Evolutionary conservation across 2,797 vertebrate genomes (phyloP).

Genomic region (Cygnus olor): DNA sequence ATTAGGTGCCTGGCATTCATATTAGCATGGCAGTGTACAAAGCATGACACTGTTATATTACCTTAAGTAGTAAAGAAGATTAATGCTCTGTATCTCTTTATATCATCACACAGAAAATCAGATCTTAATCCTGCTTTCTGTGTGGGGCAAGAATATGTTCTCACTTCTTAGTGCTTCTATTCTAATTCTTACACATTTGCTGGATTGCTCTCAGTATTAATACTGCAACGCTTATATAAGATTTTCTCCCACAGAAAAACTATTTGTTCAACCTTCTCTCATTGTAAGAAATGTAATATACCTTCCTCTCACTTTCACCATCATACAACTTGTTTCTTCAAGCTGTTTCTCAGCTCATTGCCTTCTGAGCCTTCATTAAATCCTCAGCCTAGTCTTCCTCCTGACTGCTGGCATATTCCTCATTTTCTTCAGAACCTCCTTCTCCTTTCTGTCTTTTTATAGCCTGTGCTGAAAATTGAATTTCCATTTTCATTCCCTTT

Average conservation of each 20-base stretch:
- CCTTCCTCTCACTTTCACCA: not conserved
- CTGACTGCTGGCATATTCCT: not conserved
- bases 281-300: not conserved
- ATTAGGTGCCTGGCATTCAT: not conserved
- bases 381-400: not conserved
- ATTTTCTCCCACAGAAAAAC: not conserved
- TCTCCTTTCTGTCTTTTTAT: not conserved
- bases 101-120: conserved; percentile 21
- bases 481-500: not conserved
- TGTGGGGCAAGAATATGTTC: not conserved
- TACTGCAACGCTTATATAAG: not conserved
- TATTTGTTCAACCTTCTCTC: not conserved
- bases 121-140: conserved; percentile 20
- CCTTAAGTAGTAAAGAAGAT: conserved; percentile 42
- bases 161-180: not conserved
- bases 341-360: not conserved
- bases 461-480: not conserved
- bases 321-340: not conserved
- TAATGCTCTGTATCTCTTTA: conserved; percentile 19
- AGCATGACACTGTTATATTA: not conserved
- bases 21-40: not conserved
- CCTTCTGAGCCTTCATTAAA: not conserved
- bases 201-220: not conserved
- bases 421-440: not conserved
- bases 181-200: not conserved